Evolutionary conservation across 2,888 invertebrate species (phyloP).

Genomic region (Magallana nippona): DNA sequence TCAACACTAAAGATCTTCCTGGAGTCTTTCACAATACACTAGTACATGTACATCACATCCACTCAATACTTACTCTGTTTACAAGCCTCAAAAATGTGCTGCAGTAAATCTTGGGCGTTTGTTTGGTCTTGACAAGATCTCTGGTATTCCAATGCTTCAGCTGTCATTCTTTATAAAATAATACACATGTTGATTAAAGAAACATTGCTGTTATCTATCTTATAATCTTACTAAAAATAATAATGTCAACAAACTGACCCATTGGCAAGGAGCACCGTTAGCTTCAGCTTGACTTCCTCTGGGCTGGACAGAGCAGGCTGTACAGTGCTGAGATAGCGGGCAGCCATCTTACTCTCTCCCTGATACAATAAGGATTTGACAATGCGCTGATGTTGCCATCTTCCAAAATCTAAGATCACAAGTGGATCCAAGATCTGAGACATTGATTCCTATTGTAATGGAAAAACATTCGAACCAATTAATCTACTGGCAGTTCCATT

Average conservation of each 20-base stretch:
- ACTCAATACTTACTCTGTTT: constrained; percentile 81
- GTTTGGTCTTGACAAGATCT: constrained; percentile 82
- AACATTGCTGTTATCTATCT: too few relatives aligned
- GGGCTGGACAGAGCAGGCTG: constrained; percentile 83
- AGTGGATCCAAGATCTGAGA: constrained; percentile 85
- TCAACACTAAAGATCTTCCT: neutral
- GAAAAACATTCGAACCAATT: neutral
- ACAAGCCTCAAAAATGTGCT: constrained; percentile 83
- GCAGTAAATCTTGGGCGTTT: constrained; percentile 82
- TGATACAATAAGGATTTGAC: constrained; percentile 85
- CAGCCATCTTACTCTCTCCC: constrained; percentile 86
- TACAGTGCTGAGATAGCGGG: constrained; percentile 86
- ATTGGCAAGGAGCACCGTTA: constrained; percentile 85
- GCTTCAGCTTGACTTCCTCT: constrained; percentile 81
- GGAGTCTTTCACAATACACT: too few relatives aligned
- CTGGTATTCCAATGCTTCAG: constrained; percentile 86
- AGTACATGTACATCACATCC: too few relatives aligned
- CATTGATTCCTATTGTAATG: constrained; percentile 83
- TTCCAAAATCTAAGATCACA: constrained; percentile 84
- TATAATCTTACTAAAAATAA: neutral
- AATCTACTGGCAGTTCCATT: too few relatives aligned
- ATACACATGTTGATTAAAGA: constrained; percentile 1
- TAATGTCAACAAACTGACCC: constrained; percentile 77
- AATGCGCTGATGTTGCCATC: constrained; percentile 88
- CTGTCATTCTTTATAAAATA: constrained; percentile 80